phyloP scores from a whole-genome alignment of 92 coral and sea anemone species.

The Bergia sp. region DNA sequence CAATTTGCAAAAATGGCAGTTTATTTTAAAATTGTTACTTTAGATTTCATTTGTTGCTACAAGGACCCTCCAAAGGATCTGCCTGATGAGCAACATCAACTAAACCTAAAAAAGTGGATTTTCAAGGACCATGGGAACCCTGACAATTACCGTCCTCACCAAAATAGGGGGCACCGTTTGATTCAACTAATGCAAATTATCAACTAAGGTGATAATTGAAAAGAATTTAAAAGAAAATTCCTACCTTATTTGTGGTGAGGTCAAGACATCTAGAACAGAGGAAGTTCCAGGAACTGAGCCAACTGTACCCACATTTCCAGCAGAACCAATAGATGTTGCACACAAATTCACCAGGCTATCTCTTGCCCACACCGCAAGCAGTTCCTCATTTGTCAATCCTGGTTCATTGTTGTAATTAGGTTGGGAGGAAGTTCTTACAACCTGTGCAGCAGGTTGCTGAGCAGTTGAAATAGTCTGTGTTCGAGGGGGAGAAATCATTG shows the following conservation, averaged over 20 bases:
- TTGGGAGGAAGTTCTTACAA: conserved; percentile 40
- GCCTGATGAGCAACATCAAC: too few relatives aligned
- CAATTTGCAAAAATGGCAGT: too few relatives aligned
- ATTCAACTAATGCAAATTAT: not conserved
- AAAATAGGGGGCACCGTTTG: too few relatives aligned
- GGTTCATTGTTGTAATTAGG: conserved; percentile 22
- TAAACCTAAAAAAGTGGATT: too few relatives aligned
- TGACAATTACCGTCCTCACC: too few relatives aligned
- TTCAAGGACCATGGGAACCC: too few relatives aligned
- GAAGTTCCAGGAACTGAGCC: conserved; percentile 47
- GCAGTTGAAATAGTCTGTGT: conserved; percentile 53
- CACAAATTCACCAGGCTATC: conserved; percentile 33
- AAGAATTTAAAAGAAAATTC: not conserved
- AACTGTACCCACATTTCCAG: not conserved
- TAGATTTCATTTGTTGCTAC: too few relatives aligned
- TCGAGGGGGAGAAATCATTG: conserved; percentile 54
- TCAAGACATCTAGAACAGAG: conserved; percentile 62
- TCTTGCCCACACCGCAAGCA: conserved; percentile 40
- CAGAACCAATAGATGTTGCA: conserved; percentile 35
- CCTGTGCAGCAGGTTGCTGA: conserved; percentile 45
- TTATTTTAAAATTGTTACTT: too few relatives aligned
- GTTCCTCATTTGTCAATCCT: conserved; percentile 49
- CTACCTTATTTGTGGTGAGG: conserved; percentile 74
- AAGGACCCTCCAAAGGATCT: too few relatives aligned
- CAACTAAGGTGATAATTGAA: not conserved